Conservation (phyloP, 2,113 vertebrate genomes). For the Stictonetta naevosa region DNA sequence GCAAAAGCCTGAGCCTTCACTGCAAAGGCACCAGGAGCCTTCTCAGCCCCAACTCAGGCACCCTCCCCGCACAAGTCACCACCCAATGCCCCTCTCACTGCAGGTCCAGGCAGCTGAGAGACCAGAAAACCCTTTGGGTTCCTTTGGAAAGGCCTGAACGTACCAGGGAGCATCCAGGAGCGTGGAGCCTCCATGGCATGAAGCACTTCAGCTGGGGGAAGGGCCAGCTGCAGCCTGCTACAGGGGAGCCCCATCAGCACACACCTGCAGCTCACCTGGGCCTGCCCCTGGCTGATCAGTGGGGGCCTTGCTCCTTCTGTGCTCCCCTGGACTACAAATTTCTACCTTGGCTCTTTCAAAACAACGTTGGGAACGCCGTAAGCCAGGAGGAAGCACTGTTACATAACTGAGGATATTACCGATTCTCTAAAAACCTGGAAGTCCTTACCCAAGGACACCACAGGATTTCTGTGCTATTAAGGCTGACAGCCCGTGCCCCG, state of each 20-base stretch:
- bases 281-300: background rate
- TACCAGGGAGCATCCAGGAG: background rate
- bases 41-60: background rate
- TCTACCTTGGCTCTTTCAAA: background rate
- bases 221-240: background rate
- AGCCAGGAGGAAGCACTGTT: background rate
- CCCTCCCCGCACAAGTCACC: background rate
- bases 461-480: background rate
- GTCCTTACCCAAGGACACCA: background rate
- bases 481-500: background rate
- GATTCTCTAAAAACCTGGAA: background rate
- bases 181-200: rapidly evolving
- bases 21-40: rapidly evolving
- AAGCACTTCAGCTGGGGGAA: background rate
- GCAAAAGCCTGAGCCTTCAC: background rate
- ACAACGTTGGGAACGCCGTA: rapidly evolving
- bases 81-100: rapidly evolving
- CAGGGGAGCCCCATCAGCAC: too few relatives aligned
- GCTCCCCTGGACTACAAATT: background rate
- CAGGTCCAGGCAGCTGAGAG: background rate
- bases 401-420: background rate
- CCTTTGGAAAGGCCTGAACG: rapidly evolving
- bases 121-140: too few relatives aligned
- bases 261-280: background rate
- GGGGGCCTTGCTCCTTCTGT: background rate